These are phyloP conservation scores for Dryobotodes eremita DNA, from an alignment of 2,888 invertebrate species.

Conservation along the genomic window DNA sequence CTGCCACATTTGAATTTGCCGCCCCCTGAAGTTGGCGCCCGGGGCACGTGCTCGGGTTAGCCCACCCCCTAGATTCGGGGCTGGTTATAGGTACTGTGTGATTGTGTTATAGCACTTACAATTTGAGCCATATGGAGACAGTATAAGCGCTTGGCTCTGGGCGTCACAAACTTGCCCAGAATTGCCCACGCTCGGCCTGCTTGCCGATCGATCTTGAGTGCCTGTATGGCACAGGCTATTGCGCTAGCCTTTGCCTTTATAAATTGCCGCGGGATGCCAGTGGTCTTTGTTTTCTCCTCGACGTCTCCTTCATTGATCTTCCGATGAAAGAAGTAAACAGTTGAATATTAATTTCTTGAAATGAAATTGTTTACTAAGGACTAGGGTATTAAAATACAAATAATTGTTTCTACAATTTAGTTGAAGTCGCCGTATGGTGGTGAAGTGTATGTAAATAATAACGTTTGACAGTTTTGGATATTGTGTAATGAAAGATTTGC, in stretches of 20 bases:
- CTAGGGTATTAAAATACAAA: neutral
- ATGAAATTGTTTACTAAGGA: neutral
- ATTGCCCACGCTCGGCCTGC: slow-evolving; percentile 83
- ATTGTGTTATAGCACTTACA: slow-evolving; percentile 65
- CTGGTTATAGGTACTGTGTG: neutral
- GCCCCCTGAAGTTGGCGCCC: neutral
- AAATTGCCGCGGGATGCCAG: no score
- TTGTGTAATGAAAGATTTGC: no score
- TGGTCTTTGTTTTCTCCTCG: neutral
- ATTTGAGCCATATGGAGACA: slow-evolving; percentile 80
- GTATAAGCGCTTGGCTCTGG: slow-evolving; percentile 77
- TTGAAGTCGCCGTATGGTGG: no score
- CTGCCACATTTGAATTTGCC: neutral
- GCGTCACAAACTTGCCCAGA: slow-evolving; percentile 76
- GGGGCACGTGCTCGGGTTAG: neutral
- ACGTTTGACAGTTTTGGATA: neutral
- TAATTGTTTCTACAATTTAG: neutral
- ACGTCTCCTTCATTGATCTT: neutral
- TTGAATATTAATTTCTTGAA: neutral
- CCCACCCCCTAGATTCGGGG: neutral
- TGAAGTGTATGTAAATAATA: neutral
- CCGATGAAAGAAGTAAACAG: neutral
- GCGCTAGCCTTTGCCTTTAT: slow-evolving; percentile 67
- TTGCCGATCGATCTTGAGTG: slow-evolving; percentile 81
- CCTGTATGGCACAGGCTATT: slow-evolving; percentile 79